Percentiles rank a stretch among this genome's conserved stretches.
These are phyloP conservation scores for Noctilio leporinus DNA, from an alignment of 2,113 vertebrate genomes.

Conservation along the genomic window DNA sequence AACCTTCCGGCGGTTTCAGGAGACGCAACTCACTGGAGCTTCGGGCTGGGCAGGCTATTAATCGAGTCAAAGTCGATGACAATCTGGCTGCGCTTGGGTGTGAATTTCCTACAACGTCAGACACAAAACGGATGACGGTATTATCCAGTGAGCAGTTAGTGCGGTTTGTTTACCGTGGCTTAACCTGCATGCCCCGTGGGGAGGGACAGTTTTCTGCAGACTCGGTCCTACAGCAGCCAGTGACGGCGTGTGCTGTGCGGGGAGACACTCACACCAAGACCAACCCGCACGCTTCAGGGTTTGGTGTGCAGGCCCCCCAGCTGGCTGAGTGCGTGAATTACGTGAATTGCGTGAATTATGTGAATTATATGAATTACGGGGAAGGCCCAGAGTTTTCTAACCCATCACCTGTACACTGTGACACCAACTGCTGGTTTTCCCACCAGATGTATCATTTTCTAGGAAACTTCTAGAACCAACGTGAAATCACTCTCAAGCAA, in stretches of 20 bases:
- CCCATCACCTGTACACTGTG: slow-evolving; percentile 68
- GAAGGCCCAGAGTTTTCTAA: slow-evolving; percentile 76
- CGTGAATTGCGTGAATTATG: no score
- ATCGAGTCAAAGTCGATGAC: slow-evolving; percentile 90
- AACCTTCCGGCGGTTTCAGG: slow-evolving; percentile 66
- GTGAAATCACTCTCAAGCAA: slow-evolving; percentile 35
- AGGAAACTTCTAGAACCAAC: slow-evolving; percentile 59
- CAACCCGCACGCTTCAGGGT: no score
- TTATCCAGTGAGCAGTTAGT: slow-evolving; percentile 62
- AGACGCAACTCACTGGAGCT: slow-evolving; percentile 74
- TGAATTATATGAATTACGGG: no score
- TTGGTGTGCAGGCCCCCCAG: slow-evolving; percentile 56
- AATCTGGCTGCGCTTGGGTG: slow-evolving; percentile 84
- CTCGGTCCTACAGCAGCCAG: no score
- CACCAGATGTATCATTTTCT: slow-evolving; percentile 58
- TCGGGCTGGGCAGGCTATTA: slow-evolving; percentile 78
- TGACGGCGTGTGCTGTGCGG: slow-evolving; percentile 40
- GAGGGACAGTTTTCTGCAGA: slow-evolving; percentile 57
- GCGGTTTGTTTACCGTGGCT: slow-evolving; percentile 75
- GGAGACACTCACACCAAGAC: no score
- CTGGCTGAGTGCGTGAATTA: slow-evolving; percentile 76
- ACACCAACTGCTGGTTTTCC: slow-evolving; percentile 58
- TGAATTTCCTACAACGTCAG: slow-evolving; percentile 84
- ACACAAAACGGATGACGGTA: slow-evolving; percentile 50
- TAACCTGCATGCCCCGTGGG: slow-evolving; percentile 64